Base-by-base conservation (phyloP, 2,888 invertebrate genomes). In the Cheilosia pagana region DNA sequence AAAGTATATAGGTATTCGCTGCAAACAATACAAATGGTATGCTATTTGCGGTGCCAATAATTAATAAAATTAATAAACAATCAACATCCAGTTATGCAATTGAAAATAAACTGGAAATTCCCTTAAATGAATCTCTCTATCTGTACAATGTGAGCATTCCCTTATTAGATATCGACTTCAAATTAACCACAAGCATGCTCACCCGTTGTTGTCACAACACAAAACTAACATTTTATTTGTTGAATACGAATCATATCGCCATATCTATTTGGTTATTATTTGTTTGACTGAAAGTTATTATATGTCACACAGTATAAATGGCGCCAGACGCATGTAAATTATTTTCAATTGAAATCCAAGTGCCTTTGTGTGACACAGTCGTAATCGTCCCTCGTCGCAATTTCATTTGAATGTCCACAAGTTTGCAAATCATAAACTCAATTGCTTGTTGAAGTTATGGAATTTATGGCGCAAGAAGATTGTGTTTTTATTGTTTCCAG, bases 291-390 rank as follows among this genome's bases (percentile, higher is more conserved):
- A n/a, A 7, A n/a, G 45, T 62, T 31, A 31, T 45, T 62, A 55
- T 45, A 12, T 50, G 31, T 45, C 43, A n/a, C 60, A 68, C 16
- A 45, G 60, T 45, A 45, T 55, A 25, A 70, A 55, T 45, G 68
- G 77, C 77, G 77, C 62, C 65, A 81, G 70, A 60, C 65, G 77
- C 77, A 77, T 77, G 48, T 43, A 65, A 77, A 82, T 82, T 71
- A 82, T 77, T 71, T 71, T 81, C 81, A 81, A 81, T 81, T 81
- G 81, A 81, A 76, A 19, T 59, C 8, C 68, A 48, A 81, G 65
- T 65, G 52, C 19, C 39, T 52, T 41, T 39, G 31, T 65, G n/a
- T 16, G 23, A 39, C 28, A 39, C 19, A 6, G 19, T 35, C 31
- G 55, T 14, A 23, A 12, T 19, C n/a, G 19, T 39, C 39, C 16